A percentile compares a stretch with the other conserved stretches of the same genome.
Conservation (phyloP, 2,888 invertebrate species). For the Agrypnus murinus region DNA sequence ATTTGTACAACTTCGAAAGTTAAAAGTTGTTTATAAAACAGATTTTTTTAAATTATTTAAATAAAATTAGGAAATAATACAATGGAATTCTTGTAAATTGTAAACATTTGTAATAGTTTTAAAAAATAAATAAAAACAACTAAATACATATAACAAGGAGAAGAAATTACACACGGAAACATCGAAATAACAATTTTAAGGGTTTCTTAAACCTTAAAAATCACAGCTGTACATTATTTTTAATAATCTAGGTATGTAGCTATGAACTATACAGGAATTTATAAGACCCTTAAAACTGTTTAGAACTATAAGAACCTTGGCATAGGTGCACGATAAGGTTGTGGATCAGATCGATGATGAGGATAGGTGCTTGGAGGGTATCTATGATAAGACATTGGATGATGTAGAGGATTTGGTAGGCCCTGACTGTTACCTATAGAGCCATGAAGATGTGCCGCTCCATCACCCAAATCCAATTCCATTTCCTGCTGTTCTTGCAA, state of each 20-base stretch:
- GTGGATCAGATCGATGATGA: slow-evolving; percentile 60
- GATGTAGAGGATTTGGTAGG: slow-evolving; percentile 62
- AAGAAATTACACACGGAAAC: slow-evolving; percentile 37
- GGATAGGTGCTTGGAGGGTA: slow-evolving; percentile 66
- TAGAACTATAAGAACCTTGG: slow-evolving; percentile 64
- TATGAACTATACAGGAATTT: slow-evolving; percentile 51
- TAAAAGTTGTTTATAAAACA: slow-evolving; percentile 6
- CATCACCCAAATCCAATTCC: slow-evolving; percentile 91
- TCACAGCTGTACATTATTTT: slow-evolving; percentile 58
- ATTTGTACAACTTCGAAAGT: slow-evolving; percentile 26
- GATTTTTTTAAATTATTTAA: too few species aligned
- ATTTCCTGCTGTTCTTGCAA: slow-evolving; percentile 77
- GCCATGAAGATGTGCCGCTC: slow-evolving; percentile 79
- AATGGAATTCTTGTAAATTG: background rate
- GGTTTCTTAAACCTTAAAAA: slow-evolving; percentile 53
- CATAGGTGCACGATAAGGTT: slow-evolving; percentile 60
- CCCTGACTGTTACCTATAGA: slow-evolving; percentile 60
- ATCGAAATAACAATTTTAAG: slow-evolving; percentile 45
- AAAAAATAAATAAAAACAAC: slow-evolving; percentile 38
- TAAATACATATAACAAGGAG: slow-evolving; percentile 33
- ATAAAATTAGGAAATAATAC: slow-evolving; percentile 1
- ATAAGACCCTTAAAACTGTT: slow-evolving; percentile 43
- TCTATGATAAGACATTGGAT: slow-evolving; percentile 63
- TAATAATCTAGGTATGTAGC: slow-evolving; percentile 51
- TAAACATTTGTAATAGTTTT: background rate